These are phyloP conservation scores for Myodes glareolus DNA, from an alignment of 2,113 vertebrate species.

Conservation along the genomic window DNA sequence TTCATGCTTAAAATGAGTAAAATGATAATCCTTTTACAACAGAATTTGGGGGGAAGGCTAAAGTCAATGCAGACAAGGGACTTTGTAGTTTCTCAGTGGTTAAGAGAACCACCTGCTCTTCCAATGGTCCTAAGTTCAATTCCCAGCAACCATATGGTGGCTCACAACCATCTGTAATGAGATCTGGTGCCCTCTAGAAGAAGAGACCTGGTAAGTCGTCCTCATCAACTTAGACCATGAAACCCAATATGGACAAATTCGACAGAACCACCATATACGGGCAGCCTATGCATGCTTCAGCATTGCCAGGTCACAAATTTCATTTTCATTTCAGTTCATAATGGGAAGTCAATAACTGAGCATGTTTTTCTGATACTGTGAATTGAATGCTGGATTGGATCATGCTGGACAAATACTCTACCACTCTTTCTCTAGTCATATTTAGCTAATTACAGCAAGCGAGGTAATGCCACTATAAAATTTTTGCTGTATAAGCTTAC, in stretches of 20 bases:
- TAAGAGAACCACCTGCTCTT: too few relatives aligned
- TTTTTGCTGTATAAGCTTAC: background rate
- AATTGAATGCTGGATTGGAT: background rate
- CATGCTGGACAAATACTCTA: background rate
- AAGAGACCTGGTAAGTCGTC: too few relatives aligned
- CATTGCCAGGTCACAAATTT: too few relatives aligned
- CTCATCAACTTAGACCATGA: too few relatives aligned
- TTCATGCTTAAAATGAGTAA: constrained; percentile 46
- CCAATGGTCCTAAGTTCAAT: too few relatives aligned
- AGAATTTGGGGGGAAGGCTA: constrained; percentile 27
- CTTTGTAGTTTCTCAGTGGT: background rate
- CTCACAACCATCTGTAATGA: too few relatives aligned
- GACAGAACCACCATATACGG: too few relatives aligned
- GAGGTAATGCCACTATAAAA: constrained; percentile 19
- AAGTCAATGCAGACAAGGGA: constrained; percentile 31
- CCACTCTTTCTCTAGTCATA: background rate
- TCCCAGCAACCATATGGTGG: too few relatives aligned
- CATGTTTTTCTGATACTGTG: background rate
- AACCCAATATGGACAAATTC: too few relatives aligned
- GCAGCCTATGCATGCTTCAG: too few relatives aligned
- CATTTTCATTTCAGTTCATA: background rate
- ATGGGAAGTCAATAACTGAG: background rate
- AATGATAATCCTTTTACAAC: constrained; percentile 48
- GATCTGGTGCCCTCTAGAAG: too few relatives aligned
- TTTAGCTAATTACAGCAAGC: constrained; percentile 14